Evolutionary conservation across 2,888 invertebrate genomes (phyloP).

Genomic region (Germaria angustata): DNA sequence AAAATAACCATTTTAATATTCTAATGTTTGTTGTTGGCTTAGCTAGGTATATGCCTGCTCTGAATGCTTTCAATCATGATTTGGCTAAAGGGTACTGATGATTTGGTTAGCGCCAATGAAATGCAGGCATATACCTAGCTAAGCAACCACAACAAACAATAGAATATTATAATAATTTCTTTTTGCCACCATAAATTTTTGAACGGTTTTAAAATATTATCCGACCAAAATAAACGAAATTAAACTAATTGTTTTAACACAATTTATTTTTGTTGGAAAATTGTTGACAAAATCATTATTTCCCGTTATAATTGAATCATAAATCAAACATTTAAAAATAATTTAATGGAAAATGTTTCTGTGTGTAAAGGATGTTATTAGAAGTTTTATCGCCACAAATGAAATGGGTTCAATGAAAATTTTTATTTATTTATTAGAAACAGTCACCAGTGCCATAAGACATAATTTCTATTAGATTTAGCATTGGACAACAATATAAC

Average conservation of each 20-base stretch:
- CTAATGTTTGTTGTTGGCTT: no score
- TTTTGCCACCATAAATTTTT: not conserved
- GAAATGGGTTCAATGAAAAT: not conserved
- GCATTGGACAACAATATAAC: no score
- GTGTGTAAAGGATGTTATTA: not conserved
- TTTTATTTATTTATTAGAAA: no score
- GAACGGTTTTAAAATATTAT: not conserved
- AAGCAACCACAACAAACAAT: no score
- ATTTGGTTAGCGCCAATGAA: not conserved
- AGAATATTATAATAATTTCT: no score
- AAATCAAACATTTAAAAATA: slow-evolving; percentile 17
- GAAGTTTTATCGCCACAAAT: not conserved
- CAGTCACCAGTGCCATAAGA: no score
- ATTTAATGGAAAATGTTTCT: not conserved
- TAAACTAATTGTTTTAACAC: not conserved
- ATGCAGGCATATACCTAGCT: no score
- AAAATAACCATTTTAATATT: no score
- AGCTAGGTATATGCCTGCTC: no score
- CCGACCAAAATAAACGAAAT: not conserved
- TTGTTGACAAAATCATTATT: slow-evolving; percentile 24
- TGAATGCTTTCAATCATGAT: no score
- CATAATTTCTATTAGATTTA: no score
- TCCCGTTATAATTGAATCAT: slow-evolving; percentile 6
- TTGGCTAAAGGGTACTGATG: no score
- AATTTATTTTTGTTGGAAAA: slow-evolving; percentile 12